Percentiles rank a stretch among this genome's conserved stretches.
Conservation (phyloP, 1,140 invertebrate genomes). For the Microplitis mediator region DNA sequence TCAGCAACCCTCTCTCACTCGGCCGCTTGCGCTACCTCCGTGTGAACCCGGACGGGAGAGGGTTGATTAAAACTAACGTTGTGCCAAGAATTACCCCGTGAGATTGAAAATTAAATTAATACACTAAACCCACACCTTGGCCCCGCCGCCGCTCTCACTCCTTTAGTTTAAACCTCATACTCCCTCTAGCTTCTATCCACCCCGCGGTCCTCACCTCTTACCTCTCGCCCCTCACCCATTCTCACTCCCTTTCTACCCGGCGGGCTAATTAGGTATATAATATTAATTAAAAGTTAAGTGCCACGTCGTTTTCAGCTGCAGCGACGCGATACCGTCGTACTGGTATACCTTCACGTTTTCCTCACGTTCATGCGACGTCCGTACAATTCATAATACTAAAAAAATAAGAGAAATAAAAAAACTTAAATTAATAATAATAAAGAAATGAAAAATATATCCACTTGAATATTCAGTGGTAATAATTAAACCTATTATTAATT, state of each 20-base stretch:
- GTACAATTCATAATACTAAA: slow-evolving; percentile 13
- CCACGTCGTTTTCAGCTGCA: slow-evolving; percentile 42
- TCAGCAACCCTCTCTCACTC: slow-evolving; percentile 14
- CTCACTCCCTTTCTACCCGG: slow-evolving; percentile 34
- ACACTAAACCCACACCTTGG: slow-evolving; percentile 54
- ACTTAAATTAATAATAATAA: no score
- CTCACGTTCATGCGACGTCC: slow-evolving; percentile 10
- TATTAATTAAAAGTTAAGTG: slow-evolving; percentile 63
- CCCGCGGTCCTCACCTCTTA: neutral
- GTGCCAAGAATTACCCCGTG: slow-evolving; percentile 63
- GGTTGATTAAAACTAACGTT: slow-evolving; percentile 63
- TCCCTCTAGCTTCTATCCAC: neutral
- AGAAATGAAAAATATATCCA: no score
- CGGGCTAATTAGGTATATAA: slow-evolving; percentile 62
- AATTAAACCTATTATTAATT: no score
- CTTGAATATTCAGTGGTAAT: no score
- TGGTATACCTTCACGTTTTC: slow-evolving; percentile 15
- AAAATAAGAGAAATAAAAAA: slow-evolving; percentile 2
- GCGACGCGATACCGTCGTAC: slow-evolving; percentile 26
- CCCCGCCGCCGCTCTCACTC: slow-evolving; percentile 26
- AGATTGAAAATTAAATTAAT: slow-evolving; percentile 66
- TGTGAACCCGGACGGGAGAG: slow-evolving; percentile 43
- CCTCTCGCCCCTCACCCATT: neutral
- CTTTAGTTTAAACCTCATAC: neutral
- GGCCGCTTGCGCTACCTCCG: slow-evolving; percentile 18